These are phyloP conservation scores for Antheraea assamensis DNA, from an alignment of 2,888 invertebrate species.

Conservation along the genomic window DNA sequence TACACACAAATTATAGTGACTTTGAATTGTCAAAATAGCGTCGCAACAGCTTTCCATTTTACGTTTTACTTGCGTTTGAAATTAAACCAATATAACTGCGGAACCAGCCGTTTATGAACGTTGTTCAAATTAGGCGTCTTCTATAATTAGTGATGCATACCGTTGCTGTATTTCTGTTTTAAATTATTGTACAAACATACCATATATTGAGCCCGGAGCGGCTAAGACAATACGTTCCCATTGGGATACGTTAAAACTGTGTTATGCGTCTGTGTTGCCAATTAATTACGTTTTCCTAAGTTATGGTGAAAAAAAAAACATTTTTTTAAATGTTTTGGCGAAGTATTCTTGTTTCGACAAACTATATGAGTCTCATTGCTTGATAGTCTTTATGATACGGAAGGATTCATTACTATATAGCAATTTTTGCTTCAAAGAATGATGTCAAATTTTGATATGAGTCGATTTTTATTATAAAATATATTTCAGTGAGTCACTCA, in stretches of 20 bases:
- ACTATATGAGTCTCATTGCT: too few relatives aligned
- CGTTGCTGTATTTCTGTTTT: slow-evolving; percentile 25
- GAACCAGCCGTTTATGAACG: slow-evolving; percentile 29
- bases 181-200: slow-evolving; percentile 28
- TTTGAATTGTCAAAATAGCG: slow-evolving; percentile 14
- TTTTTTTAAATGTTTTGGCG: too few relatives aligned
- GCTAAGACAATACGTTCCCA: slow-evolving; percentile 44
- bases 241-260: slow-evolving; percentile 46
- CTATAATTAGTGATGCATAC: slow-evolving; percentile 42
- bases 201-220: slow-evolving; percentile 27
- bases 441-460: not conserved
- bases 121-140: slow-evolving; percentile 38
- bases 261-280: slow-evolving; percentile 32
- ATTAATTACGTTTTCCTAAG: not conserved
- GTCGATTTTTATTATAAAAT: not conserved
- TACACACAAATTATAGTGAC: slow-evolving; percentile 14
- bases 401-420: not conserved
- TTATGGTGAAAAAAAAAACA: not conserved
- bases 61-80: slow-evolving; percentile 18
- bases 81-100: slow-evolving; percentile 26
- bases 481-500: not conserved
- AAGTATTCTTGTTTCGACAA: too few relatives aligned
- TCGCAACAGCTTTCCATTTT: slow-evolving; percentile 12
- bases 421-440: not conserved
- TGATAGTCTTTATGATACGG: not conserved